phyloP scores from a whole-genome alignment of 23 tunicate genomes.

The Trididemnum clinides region DNA sequence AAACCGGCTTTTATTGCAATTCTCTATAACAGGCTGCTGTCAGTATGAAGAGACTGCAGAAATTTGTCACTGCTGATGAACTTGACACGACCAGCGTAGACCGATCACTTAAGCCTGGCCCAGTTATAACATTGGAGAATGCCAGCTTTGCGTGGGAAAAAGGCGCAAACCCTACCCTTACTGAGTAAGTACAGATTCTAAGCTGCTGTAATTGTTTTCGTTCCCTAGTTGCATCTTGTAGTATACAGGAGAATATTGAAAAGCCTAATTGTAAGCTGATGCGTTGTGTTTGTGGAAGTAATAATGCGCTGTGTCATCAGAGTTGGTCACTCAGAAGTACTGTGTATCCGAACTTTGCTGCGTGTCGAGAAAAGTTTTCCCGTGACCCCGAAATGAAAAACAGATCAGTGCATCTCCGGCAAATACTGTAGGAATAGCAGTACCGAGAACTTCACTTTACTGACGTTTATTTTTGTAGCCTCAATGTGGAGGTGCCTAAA shows the following conservation, averaged over 20 bases:
- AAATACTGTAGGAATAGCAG: no score
- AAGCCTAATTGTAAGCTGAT: no score
- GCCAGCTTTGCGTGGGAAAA: constrained; percentile 63
- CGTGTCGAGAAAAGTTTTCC: no score
- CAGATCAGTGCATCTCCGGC: no score
- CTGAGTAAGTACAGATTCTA: constrained; percentile 37
- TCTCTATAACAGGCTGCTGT: constrained; percentile 52
- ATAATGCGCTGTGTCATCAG: no score
- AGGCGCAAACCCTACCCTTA: constrained; percentile 34
- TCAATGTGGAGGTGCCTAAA: constrained; percentile 63
- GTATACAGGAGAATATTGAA: no score
- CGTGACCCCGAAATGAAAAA: no score
- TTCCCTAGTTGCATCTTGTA: background rate
- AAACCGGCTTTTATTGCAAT: background rate
- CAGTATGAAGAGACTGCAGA: constrained; percentile 59
- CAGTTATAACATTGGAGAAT: constrained; percentile 38
- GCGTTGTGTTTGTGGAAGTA: no score
- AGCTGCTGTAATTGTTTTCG: no score
- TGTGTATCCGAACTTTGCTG: no score
- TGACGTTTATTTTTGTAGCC: constrained; percentile 28
- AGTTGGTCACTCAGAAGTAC: no score
- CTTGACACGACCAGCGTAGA: constrained; percentile 42
- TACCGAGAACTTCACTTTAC: no score
- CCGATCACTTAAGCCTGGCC: background rate
- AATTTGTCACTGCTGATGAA: constrained; percentile 54